Evolutionary conservation across 2,797 vertebrate species (phyloP).

Genomic region (Squalus acanthias): DNA sequence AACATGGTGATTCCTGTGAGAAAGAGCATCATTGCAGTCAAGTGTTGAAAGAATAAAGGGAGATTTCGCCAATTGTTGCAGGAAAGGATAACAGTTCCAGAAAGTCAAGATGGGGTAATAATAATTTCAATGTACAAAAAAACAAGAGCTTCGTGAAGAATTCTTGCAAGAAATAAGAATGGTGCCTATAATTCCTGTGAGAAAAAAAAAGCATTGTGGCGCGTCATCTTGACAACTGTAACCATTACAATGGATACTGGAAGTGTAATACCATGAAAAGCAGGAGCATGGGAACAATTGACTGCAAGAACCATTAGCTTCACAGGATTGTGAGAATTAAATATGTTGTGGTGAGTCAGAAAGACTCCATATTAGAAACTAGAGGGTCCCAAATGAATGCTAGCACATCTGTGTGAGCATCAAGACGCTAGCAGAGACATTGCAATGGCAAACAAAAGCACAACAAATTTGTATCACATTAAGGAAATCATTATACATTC

Average conservation of each 20-base stretch:
- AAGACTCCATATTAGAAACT: not conserved
- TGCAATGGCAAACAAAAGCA: not conserved
- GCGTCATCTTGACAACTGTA: not conserved
- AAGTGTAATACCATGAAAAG: not conserved
- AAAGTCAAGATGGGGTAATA: not conserved
- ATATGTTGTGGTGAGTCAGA: not conserved
- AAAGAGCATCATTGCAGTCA: not conserved
- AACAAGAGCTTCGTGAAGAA: not conserved
- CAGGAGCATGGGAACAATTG: not conserved
- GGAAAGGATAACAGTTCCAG: not conserved
- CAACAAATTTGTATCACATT: not conserved
- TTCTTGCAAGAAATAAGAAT: not conserved
- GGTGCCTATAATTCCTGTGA: not conserved
- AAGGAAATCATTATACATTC: not conserved
- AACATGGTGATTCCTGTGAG: not conserved
- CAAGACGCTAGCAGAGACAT: not conserved
- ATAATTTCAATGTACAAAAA: not conserved
- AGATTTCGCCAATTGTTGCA: not conserved
- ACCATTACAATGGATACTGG: not conserved
- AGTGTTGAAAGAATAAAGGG: not conserved
- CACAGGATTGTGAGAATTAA: not conserved
- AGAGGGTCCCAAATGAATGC: not conserved
- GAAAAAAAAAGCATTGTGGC: not conserved
- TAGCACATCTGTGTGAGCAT: not conserved
- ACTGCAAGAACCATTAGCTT: not conserved